phyloP scores from a whole-genome alignment of 2,888 invertebrate genomes.

The Syrphus vitripennis region DNA sequence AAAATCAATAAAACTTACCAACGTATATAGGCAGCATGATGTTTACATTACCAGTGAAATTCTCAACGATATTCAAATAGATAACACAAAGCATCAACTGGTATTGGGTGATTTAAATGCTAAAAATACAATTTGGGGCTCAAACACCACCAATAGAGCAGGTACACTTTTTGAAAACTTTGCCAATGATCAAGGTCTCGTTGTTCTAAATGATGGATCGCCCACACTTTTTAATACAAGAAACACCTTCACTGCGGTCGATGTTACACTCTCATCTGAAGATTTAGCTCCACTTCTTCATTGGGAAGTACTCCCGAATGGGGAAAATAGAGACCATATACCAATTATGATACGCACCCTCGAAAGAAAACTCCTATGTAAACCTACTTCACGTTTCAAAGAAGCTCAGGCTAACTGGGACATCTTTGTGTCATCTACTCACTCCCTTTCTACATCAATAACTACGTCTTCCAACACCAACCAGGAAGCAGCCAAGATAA shows the following conservation, averaged over 20 bases:
- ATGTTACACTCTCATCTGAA: neutral
- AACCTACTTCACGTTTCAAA: neutral
- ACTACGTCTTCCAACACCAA: neutral
- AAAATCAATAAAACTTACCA: neutral
- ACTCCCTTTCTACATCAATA: neutral
- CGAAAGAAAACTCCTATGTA: neutral
- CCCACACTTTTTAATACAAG: neutral
- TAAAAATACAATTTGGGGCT: neutral
- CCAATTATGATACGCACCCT: neutral
- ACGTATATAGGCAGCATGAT: neutral
- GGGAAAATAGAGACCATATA: neutral
- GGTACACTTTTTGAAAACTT: neutral
- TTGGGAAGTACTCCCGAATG: neutral
- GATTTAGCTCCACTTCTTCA: constrained; percentile 1
- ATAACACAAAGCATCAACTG: neutral
- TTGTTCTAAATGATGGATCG: neutral
- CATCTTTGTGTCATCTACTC: neutral
- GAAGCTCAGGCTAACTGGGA: constrained; percentile 17
- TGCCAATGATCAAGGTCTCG: neutral
- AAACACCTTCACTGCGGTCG: neutral
- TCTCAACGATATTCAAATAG: neutral
- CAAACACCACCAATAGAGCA: no score
- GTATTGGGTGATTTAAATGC: neutral
- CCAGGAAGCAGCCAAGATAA: neutral
- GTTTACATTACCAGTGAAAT: neutral